Evolutionary conservation across 2,113 vertebrate genomes (phyloP).

Genomic region (Caracal caracal): DNA sequence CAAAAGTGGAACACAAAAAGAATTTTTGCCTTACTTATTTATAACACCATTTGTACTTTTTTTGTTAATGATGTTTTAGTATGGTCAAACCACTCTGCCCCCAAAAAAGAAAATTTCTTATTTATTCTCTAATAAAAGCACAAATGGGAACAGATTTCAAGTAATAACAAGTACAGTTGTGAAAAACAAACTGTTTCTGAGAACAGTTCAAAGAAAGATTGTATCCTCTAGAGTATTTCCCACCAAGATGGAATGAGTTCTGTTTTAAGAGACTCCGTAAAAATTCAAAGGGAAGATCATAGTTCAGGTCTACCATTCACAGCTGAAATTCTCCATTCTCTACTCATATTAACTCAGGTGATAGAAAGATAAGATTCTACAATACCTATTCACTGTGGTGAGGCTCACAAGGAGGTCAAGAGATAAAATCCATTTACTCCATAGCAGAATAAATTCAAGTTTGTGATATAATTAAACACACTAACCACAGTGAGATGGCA

Average conservation of each 20-base stretch:
- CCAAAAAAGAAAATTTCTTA: neutral
- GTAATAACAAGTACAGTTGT: neutral
- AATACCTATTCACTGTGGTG: neutral
- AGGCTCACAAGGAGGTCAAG: neutral
- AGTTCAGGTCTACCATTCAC: neutral
- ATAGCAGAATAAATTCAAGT: neutral
- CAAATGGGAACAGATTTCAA: neutral
- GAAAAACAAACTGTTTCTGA: neutral
- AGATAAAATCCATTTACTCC: neutral
- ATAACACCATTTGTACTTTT: neutral
- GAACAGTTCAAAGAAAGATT: neutral
- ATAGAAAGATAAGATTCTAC: neutral
- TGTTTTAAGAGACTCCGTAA: neutral
- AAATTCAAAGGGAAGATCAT: neutral
- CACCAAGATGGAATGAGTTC: neutral
- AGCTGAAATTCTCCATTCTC: neutral
- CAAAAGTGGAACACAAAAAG: neutral
- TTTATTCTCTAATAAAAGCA: neutral
- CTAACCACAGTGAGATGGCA: neutral
- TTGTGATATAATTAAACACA: neutral
- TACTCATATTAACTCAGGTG: neutral
- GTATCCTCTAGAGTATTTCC: neutral
- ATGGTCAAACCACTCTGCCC: fast-evolving
- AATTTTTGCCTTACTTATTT: neutral
- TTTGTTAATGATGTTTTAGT: neutral